Percentiles rank a stretch among this genome's conserved stretches.
Conservation (phyloP, 1,140 invertebrate genomes). For the Hestina assimilis region DNA sequence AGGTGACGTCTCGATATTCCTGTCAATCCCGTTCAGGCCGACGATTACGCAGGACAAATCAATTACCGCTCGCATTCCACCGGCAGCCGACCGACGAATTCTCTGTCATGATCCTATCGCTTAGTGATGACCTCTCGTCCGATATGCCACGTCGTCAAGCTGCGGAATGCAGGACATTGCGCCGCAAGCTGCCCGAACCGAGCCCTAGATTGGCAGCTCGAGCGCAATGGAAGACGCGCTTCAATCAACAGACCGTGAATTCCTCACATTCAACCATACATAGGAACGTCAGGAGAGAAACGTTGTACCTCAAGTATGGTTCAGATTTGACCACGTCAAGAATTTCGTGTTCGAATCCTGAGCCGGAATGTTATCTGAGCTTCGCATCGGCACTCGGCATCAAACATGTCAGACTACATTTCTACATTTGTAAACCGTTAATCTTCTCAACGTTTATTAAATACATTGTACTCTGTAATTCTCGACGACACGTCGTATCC, state of each 20-base stretch:
- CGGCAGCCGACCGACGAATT: constrained; percentile 66
- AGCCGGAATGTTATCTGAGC: constrained; percentile 70
- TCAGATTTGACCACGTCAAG: constrained; percentile 62
- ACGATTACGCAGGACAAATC: constrained; percentile 75
- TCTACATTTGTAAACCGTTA: constrained; percentile 60
- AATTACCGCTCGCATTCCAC: constrained; percentile 72
- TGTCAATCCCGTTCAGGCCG: constrained; percentile 56
- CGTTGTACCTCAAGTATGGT: constrained; percentile 50
- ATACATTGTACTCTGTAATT: constrained; percentile 37
- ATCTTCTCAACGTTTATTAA: constrained; percentile 58
- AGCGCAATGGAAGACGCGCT: constrained; percentile 60
- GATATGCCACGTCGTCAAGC: constrained; percentile 47
- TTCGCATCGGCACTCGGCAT: constrained; percentile 59
- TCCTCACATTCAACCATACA: constrained; percentile 60
- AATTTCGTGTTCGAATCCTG: constrained; percentile 68
- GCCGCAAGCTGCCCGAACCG: constrained; percentile 36
- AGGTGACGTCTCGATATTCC: constrained; percentile 59
- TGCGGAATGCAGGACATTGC: constrained; percentile 65
- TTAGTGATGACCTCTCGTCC: constrained; percentile 57
- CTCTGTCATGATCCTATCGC: constrained; percentile 70
- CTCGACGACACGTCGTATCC: constrained; percentile 35
- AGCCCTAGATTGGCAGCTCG: constrained; percentile 49
- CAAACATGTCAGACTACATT: constrained; percentile 58
- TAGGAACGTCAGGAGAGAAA: constrained; percentile 37
- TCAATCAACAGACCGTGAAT: constrained; percentile 61